Evolutionary conservation across 2,113 vertebrate species (phyloP).

Genomic region (Geococcyx californianus): DNA sequence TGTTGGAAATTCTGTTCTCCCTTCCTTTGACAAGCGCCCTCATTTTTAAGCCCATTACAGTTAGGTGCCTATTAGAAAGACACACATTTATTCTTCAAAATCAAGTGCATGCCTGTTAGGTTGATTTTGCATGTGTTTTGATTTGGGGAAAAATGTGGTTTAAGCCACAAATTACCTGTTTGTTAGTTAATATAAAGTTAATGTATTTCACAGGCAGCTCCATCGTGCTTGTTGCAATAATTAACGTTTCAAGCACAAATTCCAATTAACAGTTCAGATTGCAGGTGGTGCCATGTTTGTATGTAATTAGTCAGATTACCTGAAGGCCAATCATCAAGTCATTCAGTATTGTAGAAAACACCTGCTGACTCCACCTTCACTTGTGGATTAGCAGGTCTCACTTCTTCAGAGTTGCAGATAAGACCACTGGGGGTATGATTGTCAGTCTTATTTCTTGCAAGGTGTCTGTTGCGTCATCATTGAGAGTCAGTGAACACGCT

Average conservation of each 20-base stretch:
- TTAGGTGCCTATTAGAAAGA: neutral
- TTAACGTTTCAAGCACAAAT: neutral
- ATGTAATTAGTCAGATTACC: neutral
- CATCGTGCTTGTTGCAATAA: neutral
- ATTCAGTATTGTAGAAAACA: neutral
- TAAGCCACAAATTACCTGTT: neutral
- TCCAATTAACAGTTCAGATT: neutral
- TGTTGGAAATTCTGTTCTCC: neutral
- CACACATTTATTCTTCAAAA: neutral
- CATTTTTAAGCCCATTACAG: neutral
- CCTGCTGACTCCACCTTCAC: neutral
- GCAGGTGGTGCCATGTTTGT: neutral
- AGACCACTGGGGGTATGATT: neutral
- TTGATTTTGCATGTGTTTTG: neutral
- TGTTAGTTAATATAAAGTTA: neutral
- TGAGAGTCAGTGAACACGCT: neutral
- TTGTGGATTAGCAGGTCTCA: neutral
- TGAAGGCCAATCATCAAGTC: neutral
- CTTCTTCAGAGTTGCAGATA: neutral
- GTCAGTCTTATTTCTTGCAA: neutral
- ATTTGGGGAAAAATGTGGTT: neutral
- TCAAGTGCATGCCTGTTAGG: neutral
- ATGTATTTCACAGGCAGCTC: neutral
- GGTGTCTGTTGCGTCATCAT: neutral
- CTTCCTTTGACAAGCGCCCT: neutral